Evolutionary conservation across 2,888 invertebrate species (phyloP), one percentile per base, ranked within the genome.

Genomic region (Ectropis crepuscularia): DNA sequence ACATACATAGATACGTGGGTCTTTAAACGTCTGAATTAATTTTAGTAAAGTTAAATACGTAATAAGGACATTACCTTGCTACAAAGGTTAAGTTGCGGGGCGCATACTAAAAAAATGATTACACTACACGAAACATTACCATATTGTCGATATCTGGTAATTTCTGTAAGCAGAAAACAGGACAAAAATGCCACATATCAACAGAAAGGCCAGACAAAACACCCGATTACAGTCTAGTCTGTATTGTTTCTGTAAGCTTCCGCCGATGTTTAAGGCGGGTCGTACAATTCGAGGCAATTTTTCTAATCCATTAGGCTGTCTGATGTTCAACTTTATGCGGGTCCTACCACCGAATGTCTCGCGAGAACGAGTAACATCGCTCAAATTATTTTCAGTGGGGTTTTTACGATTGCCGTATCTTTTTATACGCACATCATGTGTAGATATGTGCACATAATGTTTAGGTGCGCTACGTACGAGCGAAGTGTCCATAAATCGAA

Each of bases 361-460:
- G 82, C 85, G 85, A 80, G 87, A 86, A 83, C 89, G 89, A 87
- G 80, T 86, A 89, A 87, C 88, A 87, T 90, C 84, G 85, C 90
- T 89, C 88, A 91, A 91, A 92, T 92, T 90, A 92, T 92, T 92
- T 91, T 88, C 88, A 88, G 87, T 89, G 83, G 85, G 81, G 85
- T 82, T 92, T 89, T 92, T 92, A 92, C 83, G 91, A 88, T 87
- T 87, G 90, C 83, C 87, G 85, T 92, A 91, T 92, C 88, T 91
- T 92, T 92, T 92, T 92, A 92, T 88, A 90, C 85, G 80, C 87
- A 85, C 90, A 88, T 92, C 86, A 89, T 89, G 84, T 82, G 84
- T 87, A 89, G 87, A 88, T 86, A 88, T 86, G 90, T 82, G 85
- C 87, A 87, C 88, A 86, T 91, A 86, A 89, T 89, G 85, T 89